Evolutionary conservation across 1,140 invertebrate species (phyloP).

Genomic region (Pseudachorutes palmiensis): DNA sequence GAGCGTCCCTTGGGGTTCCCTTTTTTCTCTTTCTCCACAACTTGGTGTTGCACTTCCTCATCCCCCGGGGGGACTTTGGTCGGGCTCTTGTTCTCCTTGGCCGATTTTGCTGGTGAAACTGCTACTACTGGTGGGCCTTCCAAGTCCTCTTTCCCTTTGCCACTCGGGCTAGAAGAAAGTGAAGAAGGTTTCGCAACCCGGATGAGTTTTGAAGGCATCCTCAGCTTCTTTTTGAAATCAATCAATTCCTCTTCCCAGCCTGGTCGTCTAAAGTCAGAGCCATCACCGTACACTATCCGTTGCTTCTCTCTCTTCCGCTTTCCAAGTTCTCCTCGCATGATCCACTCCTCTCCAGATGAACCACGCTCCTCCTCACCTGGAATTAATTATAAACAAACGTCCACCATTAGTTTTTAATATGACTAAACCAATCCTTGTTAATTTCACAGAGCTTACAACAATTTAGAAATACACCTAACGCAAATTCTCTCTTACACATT

Average conservation of each 20-base stretch:
- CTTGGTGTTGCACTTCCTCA: neutral
- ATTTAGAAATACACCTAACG: too few species aligned
- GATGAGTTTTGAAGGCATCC: conserved; percentile 67
- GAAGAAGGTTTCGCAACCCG: conserved; percentile 52
- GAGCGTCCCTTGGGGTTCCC: conserved; percentile 24
- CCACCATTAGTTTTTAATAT: too few species aligned
- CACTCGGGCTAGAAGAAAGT: conserved; percentile 22
- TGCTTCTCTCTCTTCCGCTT: conserved; percentile 26
- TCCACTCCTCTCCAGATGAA: conserved; percentile 40
- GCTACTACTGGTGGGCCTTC: neutral
- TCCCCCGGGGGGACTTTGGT: conserved; percentile 3
- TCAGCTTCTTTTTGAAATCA: conserved; percentile 65
- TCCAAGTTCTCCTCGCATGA: conserved; percentile 36
- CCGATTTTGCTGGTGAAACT: conserved; percentile 17
- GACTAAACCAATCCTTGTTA: too few species aligned
- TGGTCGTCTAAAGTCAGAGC: conserved; percentile 58
- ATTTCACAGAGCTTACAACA: too few species aligned
- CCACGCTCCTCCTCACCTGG: conserved; percentile 43
- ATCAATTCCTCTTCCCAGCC: conserved; percentile 73
- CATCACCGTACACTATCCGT: conserved; percentile 52
- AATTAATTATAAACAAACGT: conserved; percentile 25
- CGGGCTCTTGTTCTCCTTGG: conserved; percentile 28
- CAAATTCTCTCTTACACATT: too few species aligned
- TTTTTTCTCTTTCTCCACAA: conserved; percentile 11
- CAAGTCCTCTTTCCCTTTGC: conserved; percentile 4